Percentiles rank a stretch among this genome's conserved stretches.
phyloP scores from a whole-genome alignment of 2,113 vertebrate species.

The Gavialis gangeticus region DNA sequence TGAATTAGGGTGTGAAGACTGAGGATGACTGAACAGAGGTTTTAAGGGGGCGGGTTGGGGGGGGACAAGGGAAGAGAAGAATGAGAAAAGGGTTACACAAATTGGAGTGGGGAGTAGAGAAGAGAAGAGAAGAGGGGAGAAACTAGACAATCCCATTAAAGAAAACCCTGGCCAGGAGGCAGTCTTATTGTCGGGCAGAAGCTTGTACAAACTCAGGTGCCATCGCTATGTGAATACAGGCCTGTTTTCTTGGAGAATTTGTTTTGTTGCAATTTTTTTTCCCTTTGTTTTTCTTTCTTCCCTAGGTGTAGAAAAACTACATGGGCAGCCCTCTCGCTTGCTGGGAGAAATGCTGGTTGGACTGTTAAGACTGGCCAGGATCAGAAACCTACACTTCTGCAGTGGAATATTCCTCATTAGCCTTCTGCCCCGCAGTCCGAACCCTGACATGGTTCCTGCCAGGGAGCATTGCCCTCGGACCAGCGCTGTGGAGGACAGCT shows the following conservation, averaged over 20 bases:
- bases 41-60: not conserved
- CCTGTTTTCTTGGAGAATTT: not conserved
- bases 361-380: not conserved
- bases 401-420: not conserved
- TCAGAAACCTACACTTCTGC: not conserved
- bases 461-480: not conserved
- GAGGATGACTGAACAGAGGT: not conserved
- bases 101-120: not conserved
- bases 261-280: not conserved
- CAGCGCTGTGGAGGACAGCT: not conserved
- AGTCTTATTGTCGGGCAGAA: not conserved
- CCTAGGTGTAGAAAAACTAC: not conserved
- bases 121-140: not conserved
- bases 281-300: not conserved
- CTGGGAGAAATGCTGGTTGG: not conserved
- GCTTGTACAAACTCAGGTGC: not conserved
- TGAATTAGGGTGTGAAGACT: not conserved
- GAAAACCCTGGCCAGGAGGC: fast-evolving
- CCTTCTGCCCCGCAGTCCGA: not conserved
- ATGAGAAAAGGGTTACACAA: not conserved
- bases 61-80: not conserved
- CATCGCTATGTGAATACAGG: not conserved
- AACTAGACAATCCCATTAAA: not conserved
- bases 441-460: not conserved
- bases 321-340: not conserved